Evolutionary conservation across 2,888 invertebrate genomes (phyloP), one percentile per base, ranked within the genome.

Genomic region (Stomorhina lunata): DNA sequence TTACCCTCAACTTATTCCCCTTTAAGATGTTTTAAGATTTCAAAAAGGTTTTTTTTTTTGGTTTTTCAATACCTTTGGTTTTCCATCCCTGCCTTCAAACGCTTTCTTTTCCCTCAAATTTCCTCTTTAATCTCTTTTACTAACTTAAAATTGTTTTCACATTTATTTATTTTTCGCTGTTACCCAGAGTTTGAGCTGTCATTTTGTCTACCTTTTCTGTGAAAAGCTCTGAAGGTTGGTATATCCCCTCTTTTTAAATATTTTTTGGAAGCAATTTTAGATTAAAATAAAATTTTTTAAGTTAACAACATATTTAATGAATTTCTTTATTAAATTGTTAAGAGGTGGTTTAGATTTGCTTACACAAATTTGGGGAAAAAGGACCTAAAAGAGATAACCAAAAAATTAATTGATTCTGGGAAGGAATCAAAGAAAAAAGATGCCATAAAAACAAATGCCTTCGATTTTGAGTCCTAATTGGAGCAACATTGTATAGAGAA

Each of bases 321-420:
- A 63, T 77, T 77, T 61, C 2, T 34, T 15, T 48, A 77, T 50
- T 50, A 72, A 77, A 80, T 57, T 65, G 63, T 25, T 57, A 55
- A 17, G 5, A 40, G 22, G 27, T n/a, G n/a, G n/a, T n/a, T n/a
- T 12, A 43, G 32, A 59, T 65, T 61, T 50, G 7, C 48, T 63
- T 48, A 71, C 25, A 15, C 27, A 22, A 65, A 50, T 25, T 65
- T 10, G 45, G 63, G 40, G 22, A 48, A 1, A 37, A 37, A 37
- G 1, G 0, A n/a, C n/a, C n/a, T n/a, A n/a, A n/a, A 7, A 12
- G 2, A 12, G 17, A 53, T 17, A 40, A n/a, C 1, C 0, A 40
- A 40, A 50, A 34, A 25, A 15, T 9, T 9, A 25, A 22, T 20
- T 1, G 20, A 37, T 37, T 37, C 34, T 37, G 34, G 2, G n/a